phyloP scores from a whole-genome alignment of 2,797 vertebrate genomes.

The Pithecia hirsuta region DNA sequence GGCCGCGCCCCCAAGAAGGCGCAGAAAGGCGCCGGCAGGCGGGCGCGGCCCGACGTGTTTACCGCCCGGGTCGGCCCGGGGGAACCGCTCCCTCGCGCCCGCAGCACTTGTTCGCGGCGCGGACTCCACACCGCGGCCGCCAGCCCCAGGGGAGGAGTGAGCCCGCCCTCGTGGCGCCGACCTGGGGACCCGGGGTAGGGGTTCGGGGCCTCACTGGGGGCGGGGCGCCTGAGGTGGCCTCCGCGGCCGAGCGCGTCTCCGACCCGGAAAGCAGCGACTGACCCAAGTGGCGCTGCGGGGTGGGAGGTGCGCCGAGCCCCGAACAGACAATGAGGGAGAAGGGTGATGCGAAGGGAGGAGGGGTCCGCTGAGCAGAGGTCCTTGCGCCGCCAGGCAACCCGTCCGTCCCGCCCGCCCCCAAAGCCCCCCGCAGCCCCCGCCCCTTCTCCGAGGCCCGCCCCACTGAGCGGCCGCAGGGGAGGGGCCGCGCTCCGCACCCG shows the following conservation, averaged over 20 bases:
- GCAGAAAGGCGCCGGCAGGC: not conserved
- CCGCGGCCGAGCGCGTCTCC: not conserved
- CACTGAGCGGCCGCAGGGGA: not conserved
- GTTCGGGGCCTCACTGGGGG: not conserved
- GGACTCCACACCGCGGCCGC: not conserved
- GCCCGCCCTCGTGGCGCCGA: rapidly evolving
- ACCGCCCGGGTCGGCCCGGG: not conserved
- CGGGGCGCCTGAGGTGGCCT: no score
- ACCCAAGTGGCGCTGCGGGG: no score
- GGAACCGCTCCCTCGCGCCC: not conserved
- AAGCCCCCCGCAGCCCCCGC: not conserved
- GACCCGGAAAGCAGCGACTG: not conserved
- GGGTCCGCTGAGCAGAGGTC: not conserved
- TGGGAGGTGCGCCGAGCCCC: not conserved
- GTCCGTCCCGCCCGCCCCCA: not conserved
- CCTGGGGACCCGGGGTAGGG: rapidly evolving
- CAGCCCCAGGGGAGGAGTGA: no score
- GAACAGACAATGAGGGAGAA: not conserved
- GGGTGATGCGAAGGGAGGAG: not conserved
- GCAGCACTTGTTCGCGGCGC: not conserved
- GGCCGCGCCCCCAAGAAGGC: not conserved
- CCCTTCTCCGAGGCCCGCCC: not conserved
- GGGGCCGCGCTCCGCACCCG: not conserved
- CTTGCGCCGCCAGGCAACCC: not conserved
- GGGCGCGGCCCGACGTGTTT: not conserved